Evolutionary conservation across 92 coral and sea anemone genomes (phyloP).

Genomic region (Parazoanthus swiftii): DNA sequence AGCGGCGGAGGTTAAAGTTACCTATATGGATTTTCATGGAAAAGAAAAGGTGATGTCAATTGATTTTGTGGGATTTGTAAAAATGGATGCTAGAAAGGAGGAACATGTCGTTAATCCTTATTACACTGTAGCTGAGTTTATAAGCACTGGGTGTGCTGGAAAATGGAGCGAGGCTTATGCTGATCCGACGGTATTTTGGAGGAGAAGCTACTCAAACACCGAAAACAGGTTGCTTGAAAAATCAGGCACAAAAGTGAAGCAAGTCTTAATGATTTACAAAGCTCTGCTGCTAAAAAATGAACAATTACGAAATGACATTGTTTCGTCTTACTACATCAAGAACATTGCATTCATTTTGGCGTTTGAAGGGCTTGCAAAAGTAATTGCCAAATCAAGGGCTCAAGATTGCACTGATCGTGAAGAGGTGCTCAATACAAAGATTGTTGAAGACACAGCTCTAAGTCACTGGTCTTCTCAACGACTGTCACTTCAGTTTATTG

Average conservation of each 20-base stretch:
- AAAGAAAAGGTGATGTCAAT: background rate
- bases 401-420: background rate
- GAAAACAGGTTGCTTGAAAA: background rate
- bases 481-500: background rate
- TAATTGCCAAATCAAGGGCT: background rate
- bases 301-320: background rate
- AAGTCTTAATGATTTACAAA: background rate
- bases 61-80: background rate
- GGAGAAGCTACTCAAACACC: background rate
- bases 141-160: background rate
- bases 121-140: background rate
- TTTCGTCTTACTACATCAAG: background rate
- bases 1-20: background rate
- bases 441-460: background rate
- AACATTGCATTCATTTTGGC: background rate
- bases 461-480: background rate
- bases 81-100: background rate
- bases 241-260: background rate
- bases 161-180: background rate
- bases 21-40: background rate
- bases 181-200: background rate
- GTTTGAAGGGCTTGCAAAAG: background rate
- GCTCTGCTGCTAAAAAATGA: background rate
- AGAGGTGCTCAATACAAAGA: background rate
- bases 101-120: background rate